Base-by-base conservation (phyloP, 2,797 vertebrate genomes). In the Taeniopygia guttata region DNA sequence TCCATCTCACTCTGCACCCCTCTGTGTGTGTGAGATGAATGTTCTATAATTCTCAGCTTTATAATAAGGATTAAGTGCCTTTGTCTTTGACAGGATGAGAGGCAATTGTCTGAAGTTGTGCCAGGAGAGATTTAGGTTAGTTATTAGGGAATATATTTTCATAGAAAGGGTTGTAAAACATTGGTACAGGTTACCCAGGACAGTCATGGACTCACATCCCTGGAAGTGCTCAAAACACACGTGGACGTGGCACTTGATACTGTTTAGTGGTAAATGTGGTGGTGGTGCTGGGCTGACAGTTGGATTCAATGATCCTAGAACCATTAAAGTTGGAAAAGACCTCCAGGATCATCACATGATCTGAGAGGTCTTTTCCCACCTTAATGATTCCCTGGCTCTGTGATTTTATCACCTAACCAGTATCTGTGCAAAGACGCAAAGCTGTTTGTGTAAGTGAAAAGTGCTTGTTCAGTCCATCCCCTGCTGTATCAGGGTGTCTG, bases 401-500 rank as follows among this genome's bases (percentile, higher is more conserved):
- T 0, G 1, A 29, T 68, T 85, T 68, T 25, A 36, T 51, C 51
- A 8, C 16, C 19, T 13, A 27, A 17, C 36, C 55, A 1, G 11
- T 17, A 20, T 12, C 45, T 32, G 22, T 77, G 52, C 12, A n/a
- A 34, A n/a, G 27, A 6, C 16, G n/a, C 11, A 32, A 46, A 58
- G 43, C 46, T 54, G 59, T 19, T 10, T 19, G 32, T 73, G 11
- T 9, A 6, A 43, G 42, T 36, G 59, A 7, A 36, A 34, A 69
- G 21, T 21, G 3, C 43, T 66, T 22, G 19, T 29, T 63, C 5
- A 8, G 20, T 38, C 54, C 36, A 25, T 23, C 23, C 54, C 20
- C 60, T 81, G 64, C 27, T 46, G 3, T 7, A 16, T 23, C 43
- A 19, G 7, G 32, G 3, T 2, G 13, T 42, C 69, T 1, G 0